phyloP scores from a whole-genome alignment of 1,140 invertebrate species.

The Zophobas atratus region DNA sequence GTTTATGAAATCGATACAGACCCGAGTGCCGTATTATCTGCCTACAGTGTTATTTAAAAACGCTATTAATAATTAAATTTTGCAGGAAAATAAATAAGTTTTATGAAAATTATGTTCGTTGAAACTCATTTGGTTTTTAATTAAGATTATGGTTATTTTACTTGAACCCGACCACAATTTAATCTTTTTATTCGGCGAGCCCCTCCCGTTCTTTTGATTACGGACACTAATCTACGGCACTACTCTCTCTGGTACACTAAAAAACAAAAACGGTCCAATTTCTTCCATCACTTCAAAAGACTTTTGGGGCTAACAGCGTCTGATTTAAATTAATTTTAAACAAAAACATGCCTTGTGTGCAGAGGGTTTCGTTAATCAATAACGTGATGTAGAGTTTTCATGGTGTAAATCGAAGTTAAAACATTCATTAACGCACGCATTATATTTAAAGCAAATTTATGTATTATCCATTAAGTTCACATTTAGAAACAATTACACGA shows the following conservation, averaged over 20 bases:
- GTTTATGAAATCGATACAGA: conserved; percentile 51
- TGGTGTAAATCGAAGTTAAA: too few relatives aligned
- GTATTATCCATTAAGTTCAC: too few relatives aligned
- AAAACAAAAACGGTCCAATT: conserved; percentile 9
- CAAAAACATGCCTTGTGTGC: not conserved
- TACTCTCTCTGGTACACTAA: conserved; percentile 17
- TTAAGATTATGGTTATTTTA: conserved; percentile 63
- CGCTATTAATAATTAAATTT: conserved; percentile 62
- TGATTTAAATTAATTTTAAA: conserved; percentile 3
- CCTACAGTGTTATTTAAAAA: conserved; percentile 52
- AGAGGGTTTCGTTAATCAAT: not conserved
- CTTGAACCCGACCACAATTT: conserved; percentile 58
- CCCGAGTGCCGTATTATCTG: conserved; percentile 45
- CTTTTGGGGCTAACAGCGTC: not conserved
- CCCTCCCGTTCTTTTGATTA: conserved; percentile 34
- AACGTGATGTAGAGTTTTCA: not conserved
- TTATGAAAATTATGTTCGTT: conserved; percentile 56
- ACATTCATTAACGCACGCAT: too few relatives aligned
- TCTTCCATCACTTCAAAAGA: not conserved
- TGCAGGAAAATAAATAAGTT: conserved; percentile 58
- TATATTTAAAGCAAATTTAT: too few relatives aligned
- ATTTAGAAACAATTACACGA: too few relatives aligned
- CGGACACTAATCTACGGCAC: conserved; percentile 26
- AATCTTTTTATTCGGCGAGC: conserved; percentile 54
- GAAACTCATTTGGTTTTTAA: conserved; percentile 65